Evolutionary conservation across 2,113 vertebrate genomes (phyloP), one percentile per base, ranked within the genome.

Genomic region (Xenopus borealis): DNA sequence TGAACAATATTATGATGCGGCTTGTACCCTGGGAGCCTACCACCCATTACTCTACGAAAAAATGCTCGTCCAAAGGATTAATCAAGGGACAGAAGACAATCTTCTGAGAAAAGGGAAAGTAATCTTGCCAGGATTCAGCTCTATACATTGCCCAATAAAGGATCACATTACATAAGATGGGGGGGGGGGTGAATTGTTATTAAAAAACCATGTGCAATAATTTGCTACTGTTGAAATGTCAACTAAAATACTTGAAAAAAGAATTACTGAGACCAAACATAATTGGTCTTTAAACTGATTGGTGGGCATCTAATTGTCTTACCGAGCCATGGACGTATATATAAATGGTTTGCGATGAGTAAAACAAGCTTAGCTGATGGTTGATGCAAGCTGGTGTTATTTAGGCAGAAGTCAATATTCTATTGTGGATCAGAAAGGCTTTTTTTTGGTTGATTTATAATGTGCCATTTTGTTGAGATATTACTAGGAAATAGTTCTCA

Each of bases 31-130:
- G 45, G 98, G 98, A 1, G 97, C 98, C 3, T 99, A 99, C 83
- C 98, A 99, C 65, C 98, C 98, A 0, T 88, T 99, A 79, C 93
- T 99, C 12, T 98, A 93, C 0, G 98, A 99, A 86, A 99, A 99
- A 88, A 92, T 94, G 20, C 86, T 99, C 81, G 88, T 99, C 76
- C 95, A 95, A 83, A 89, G 94, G 61, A 91, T 98, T 83, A 98
- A 98, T 89, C 85, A 69, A 0, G 94, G 96, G 40, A 80, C 92
- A 0, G 89, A 90, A 82, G 88, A 84, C 0, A 96, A 98, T 82
- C 88, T 99, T 12, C 86, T 89, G 67, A 87, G 74, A 17, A 97
- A 95, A 81, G 97, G 97, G 4, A 95, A 94, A 64, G 94, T 94
- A 65, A 93, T 94, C 50, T 89, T 99, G 66, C 96, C 95, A 0